Conservation (phyloP, 2,113 vertebrate genomes). For the Pelodiscus sinensis region DNA sequence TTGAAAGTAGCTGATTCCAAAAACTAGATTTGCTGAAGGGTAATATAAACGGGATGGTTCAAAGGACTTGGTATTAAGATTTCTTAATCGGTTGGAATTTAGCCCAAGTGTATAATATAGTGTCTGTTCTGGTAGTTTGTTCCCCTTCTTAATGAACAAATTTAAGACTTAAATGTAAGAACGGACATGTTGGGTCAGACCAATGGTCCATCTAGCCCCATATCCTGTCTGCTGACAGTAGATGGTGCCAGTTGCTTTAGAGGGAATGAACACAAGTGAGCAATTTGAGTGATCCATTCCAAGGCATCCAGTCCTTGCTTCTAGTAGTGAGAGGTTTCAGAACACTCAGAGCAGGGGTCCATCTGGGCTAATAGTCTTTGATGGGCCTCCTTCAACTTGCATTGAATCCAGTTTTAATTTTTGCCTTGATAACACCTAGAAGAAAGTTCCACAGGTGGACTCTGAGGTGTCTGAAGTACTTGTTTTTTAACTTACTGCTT, state of each 20-base stretch:
- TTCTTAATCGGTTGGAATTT: neutral
- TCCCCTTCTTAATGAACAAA: too few relatives aligned
- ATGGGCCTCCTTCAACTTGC: neutral
- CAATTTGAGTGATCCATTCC: neutral
- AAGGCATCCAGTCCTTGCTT: neutral
- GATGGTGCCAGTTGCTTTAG: neutral
- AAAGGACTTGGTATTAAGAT: neutral
- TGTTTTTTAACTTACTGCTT: neutral
- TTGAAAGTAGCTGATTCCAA: neutral
- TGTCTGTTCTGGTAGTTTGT: neutral
- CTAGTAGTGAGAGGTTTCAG: neutral
- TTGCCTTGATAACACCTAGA: neutral
- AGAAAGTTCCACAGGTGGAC: neutral
- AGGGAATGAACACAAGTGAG: neutral
- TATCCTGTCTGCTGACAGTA: neutral
- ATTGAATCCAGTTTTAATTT: neutral
- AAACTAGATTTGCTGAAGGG: neutral
- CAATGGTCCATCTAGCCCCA: neutral
- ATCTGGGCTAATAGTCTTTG: neutral
- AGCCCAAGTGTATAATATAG: neutral
- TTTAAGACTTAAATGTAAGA: too few relatives aligned
- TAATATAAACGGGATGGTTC: neutral
- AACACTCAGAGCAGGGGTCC: neutral
- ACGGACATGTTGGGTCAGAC: too few relatives aligned
- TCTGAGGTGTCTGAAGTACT: neutral